Conservation (phyloP, 30 jellyfish, hydroid and myxozoan species). For the Aurelia aurita complex sp. Pacific region DNA sequence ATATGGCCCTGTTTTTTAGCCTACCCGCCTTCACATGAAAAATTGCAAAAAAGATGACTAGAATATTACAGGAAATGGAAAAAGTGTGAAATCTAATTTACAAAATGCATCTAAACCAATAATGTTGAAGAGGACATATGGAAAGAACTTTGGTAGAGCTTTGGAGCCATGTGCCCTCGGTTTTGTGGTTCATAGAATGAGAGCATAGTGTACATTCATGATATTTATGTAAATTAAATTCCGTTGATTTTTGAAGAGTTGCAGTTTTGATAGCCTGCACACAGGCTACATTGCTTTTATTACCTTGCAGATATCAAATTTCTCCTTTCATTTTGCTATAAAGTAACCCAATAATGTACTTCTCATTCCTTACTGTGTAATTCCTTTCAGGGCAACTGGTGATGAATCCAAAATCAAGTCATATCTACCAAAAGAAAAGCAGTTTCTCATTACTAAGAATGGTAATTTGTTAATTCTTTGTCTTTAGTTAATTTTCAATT, state of each 20-base stretch:
- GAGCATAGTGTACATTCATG: no score
- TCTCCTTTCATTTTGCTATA: neutral
- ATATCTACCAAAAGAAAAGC: slow-evolving; percentile 93
- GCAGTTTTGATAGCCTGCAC: no score
- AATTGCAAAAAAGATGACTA: neutral
- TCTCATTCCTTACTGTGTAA: neutral
- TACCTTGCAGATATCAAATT: no score
- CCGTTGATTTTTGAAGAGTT: neutral
- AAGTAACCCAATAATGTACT: neutral
- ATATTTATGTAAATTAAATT: neutral
- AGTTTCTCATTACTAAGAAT: slow-evolving; percentile 89
- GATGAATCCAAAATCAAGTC: slow-evolving; percentile 88
- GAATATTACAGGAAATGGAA: no score
- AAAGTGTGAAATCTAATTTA: no score
- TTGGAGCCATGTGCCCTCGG: no score
- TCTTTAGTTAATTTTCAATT: no score
- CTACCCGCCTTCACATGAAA: neutral
- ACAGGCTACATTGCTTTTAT: no score
- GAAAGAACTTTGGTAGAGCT: no score
- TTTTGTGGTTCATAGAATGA: no score
- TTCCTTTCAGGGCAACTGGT: slow-evolving; percentile 86
- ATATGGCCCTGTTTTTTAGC: neutral
- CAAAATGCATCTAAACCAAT: no score
- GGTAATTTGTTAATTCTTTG: slow-evolving; percentile 50
- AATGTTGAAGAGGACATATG: no score